Conservation (phyloP, 1,140 invertebrate species). For the Onthophagus taurus region DNA sequence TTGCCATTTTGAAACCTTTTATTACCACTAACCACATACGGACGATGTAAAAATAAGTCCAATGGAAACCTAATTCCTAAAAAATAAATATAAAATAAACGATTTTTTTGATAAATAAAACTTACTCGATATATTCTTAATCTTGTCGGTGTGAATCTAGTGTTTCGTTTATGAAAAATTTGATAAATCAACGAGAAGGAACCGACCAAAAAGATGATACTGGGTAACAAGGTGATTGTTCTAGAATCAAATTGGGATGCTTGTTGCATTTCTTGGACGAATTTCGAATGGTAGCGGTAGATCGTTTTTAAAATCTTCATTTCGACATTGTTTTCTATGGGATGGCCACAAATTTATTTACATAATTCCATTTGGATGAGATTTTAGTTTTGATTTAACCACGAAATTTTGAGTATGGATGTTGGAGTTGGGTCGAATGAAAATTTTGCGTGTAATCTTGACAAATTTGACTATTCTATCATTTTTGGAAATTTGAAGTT, state of each 20-base stretch:
- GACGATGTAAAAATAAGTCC: constrained; percentile 29
- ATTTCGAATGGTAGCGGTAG: background rate
- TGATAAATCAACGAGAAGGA: constrained; percentile 1
- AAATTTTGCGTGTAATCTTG: too few species aligned
- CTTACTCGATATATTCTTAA: constrained; percentile 5
- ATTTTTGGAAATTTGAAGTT: too few species aligned
- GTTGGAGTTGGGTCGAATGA: too few species aligned
- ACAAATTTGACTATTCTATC: too few species aligned
- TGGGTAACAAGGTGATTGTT: constrained; percentile 2
- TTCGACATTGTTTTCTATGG: too few species aligned
- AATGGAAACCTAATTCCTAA: constrained; percentile 32
- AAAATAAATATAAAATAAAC: constrained; percentile 3
- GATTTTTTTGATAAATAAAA: background rate
- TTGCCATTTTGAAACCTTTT: background rate
- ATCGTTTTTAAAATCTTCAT: too few species aligned
- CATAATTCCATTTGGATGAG: too few species aligned
- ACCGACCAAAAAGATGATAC: constrained; percentile 4
- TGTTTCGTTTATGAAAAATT: constrained; percentile 7
- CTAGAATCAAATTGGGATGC: constrained; percentile 6
- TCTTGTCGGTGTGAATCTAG: constrained; percentile 3
- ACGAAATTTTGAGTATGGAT: too few species aligned
- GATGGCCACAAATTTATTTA: too few species aligned
- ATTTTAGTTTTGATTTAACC: too few species aligned
- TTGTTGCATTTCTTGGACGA: constrained; percentile 6
- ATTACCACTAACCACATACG: constrained; percentile 27